Conservation (phyloP, 1,140 invertebrate genomes). For the Ericerus pela region DNA sequence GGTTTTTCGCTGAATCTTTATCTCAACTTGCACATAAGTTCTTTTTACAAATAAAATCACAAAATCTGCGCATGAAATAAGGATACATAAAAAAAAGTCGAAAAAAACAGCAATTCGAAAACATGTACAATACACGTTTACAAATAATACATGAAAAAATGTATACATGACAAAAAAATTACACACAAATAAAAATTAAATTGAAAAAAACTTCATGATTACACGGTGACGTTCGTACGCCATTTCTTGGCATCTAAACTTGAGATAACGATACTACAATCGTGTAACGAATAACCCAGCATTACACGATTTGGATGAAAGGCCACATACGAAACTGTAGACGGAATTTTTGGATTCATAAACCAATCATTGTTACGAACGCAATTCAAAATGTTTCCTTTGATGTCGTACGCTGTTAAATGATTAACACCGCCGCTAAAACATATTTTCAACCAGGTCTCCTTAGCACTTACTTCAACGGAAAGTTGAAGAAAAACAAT, state of each 20-base stretch:
- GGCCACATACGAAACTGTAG: neutral
- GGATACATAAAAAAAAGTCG: too few species aligned
- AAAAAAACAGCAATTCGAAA: too few species aligned
- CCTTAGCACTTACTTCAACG: neutral
- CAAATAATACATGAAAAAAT: too few species aligned
- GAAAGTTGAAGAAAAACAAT: neutral
- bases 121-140: too few species aligned
- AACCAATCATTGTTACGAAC: neutral
- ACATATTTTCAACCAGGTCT: neutral
- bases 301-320: neutral
- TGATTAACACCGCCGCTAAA: neutral
- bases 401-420: neutral
- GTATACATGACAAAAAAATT: too few species aligned
- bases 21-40: too few species aligned
- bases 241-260: slow-evolving; percentile 5
- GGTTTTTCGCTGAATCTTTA: too few species aligned
- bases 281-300: neutral
- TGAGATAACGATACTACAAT: slow-evolving; percentile 4
- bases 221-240: neutral
- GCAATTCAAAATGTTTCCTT: neutral
- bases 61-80: too few species aligned
- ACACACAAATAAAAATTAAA: too few species aligned
- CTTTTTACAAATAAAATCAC: too few species aligned
- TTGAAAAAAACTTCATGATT: too few species aligned
- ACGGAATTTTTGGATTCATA: neutral